phyloP scores from a whole-genome alignment of 35 echinoderm and acorn worm species.

The Lytechinus pictus region DNA sequence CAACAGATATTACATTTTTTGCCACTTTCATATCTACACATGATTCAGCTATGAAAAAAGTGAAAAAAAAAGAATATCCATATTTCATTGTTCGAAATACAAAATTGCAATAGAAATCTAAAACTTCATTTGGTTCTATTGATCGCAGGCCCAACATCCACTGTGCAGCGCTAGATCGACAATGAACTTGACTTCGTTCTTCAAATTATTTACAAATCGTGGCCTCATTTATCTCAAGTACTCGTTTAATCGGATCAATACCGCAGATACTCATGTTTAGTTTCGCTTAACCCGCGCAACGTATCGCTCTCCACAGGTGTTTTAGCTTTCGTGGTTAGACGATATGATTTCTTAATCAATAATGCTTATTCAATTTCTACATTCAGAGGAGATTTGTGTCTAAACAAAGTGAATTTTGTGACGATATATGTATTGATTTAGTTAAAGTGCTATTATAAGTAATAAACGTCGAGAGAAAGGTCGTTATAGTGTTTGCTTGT shows the following conservation, averaged over 20 bases:
- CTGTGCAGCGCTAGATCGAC: no score
- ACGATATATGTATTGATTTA: not conserved
- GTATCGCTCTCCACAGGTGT: slow-evolving; percentile 16
- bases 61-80: no score
- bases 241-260: not conserved
- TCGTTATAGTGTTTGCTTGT: no score
- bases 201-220: not conserved
- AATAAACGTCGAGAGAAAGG: no score
- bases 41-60: no score
- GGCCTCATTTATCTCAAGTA: not conserved
- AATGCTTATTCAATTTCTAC: not conserved
- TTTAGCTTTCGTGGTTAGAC: not conserved
- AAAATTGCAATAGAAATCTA: no score
- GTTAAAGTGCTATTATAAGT: not conserved
- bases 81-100: no score
- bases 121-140: no score
- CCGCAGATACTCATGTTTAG: not conserved
- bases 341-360: not conserved
- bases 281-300: not conserved
- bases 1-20: no score
- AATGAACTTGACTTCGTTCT: no score
- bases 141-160: no score
- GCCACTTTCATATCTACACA: no score
- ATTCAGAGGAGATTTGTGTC: not conserved
- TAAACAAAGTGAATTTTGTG: not conserved